Percentiles rank a stretch among this genome's conserved stretches.
phyloP scores from a whole-genome alignment of 2,888 invertebrate species.

The Cephus sareptanus region DNA sequence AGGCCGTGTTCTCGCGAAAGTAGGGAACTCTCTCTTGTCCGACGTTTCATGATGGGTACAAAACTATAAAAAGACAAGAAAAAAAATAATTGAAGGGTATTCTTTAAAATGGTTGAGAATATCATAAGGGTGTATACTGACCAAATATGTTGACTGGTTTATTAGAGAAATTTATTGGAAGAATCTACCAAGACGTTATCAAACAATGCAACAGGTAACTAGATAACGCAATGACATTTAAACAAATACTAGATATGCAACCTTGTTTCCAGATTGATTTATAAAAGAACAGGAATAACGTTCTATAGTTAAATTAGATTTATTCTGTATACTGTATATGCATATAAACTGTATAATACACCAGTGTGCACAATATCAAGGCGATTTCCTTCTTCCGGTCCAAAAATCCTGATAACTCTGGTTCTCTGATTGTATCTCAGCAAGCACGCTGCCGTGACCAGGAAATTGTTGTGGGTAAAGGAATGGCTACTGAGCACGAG shows the following conservation, averaged over 20 bases:
- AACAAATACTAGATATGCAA: not conserved
- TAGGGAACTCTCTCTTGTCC: conserved; percentile 87
- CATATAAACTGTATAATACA: not conserved
- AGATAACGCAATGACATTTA: not conserved
- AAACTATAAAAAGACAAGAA: conserved; percentile 72
- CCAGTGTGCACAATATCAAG: not conserved
- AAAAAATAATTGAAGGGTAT: conserved; percentile 30
- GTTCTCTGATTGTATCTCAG: not conserved
- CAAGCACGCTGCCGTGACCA: not conserved
- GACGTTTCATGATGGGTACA: conserved; percentile 92
- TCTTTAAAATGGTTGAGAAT: not conserved
- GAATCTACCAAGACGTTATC: too few relatives aligned
- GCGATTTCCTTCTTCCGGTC: not conserved
- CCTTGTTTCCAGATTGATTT: not conserved
- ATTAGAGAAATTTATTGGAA: not conserved
- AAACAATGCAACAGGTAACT: not conserved
- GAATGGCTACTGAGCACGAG: not conserved
- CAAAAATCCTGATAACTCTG: not conserved
- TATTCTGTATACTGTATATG: not conserved
- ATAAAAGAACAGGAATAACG: not conserved
- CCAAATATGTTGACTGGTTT: not conserved
- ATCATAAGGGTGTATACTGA: not conserved
- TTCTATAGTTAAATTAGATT: not conserved
- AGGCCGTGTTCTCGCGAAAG: conserved; percentile 91
- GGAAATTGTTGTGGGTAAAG: not conserved